A percentile compares a stretch with the other conserved stretches of the same genome.
phyloP scores from a whole-genome alignment of 2,797 vertebrate genomes.

The Enteromius paludinosus region DNA sequence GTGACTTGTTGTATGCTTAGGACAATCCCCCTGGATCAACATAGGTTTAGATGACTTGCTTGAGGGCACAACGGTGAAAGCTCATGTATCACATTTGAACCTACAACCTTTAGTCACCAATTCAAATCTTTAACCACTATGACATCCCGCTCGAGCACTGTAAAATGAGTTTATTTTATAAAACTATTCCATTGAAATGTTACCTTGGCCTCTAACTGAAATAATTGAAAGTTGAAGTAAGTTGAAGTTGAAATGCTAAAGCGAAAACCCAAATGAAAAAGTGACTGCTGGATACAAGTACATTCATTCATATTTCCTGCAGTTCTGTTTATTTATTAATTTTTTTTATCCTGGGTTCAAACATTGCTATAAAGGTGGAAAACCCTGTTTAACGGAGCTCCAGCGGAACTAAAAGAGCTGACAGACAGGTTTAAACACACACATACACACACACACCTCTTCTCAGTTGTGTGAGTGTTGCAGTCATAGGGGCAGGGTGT shows the following conservation, averaged over 20 bases:
- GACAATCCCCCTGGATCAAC: conserved; percentile 15
- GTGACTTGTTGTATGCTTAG: neutral
- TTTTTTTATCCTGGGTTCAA: neutral
- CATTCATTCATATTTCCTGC: conserved; percentile 30
- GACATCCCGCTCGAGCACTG: neutral
- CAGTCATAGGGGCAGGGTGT: conserved; percentile 39
- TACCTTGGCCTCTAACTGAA: neutral
- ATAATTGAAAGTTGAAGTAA: neutral
- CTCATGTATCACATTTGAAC: neutral
- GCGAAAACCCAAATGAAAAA: no score
- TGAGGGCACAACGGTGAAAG: neutral
- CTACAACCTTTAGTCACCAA: neutral
- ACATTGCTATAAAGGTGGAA: conserved; percentile 55
- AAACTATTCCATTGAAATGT: neutral
- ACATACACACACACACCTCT: conserved; percentile 41
- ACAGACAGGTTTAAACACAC: conserved; percentile 68
- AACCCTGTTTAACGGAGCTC: conserved; percentile 73
- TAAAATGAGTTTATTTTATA: neutral
- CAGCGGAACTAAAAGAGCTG: conserved; percentile 57
- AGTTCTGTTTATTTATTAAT: conserved; percentile 17
- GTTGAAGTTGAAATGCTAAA: no score
- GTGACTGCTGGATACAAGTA: neutral
- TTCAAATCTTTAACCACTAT: neutral
- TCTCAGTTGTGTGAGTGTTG: conserved; percentile 46
- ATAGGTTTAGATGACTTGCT: conserved; percentile 6